Evolutionary conservation across 2,888 invertebrate species (phyloP), one percentile per base, ranked within the genome.

Genomic region (Glomeris marginata): DNA sequence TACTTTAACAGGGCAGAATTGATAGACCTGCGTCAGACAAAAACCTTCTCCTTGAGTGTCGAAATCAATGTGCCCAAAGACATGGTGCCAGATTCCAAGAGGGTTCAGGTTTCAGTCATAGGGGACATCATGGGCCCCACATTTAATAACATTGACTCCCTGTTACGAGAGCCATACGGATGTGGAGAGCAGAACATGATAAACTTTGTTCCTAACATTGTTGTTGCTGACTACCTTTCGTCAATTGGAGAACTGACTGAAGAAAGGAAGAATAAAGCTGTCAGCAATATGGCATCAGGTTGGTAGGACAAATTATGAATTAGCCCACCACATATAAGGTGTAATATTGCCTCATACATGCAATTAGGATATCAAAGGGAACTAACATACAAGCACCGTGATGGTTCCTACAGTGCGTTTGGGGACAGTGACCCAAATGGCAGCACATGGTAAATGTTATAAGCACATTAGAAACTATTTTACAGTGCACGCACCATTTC

Each of bases 171-270:
- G 66, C 69, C 69, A 4, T 65, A 63, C 47, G 69, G 69, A 35
- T 69, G 69, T 60, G 69, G 69, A 13, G 69, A 69, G 57, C 69
- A 69, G 58, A 69, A 67, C 48, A 67, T 69, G 67, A 51, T 69
- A 13, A 66, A 64, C 45, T 63, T 69, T 55, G 68, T 67, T 10
- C 69, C 69, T 2, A 66, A 66, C 55, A 64, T 69, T 15, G 66
- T 63, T 37, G 63, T 68, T 2, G 57, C 63, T 11, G 58, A 66
- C 33, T 69, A 69, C 51, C 59, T 69, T 38, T 58, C 58, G n/a
- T 58, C 61, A 18, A 64, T 64, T 2, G 57, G 61, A 21, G 64
- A 65, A 52, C 56, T 66, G 28, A 62, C 61, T 0, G 55, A 57
- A 3, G 62, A 61, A 10, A 59, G 67, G 22, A 58, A 63, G 42